Percentiles rank a stretch among this genome's conserved stretches.
These are phyloP conservation scores for Melierax canorus DNA, from an alignment of 2,113 vertebrate genomes.

Conservation along the genomic window DNA sequence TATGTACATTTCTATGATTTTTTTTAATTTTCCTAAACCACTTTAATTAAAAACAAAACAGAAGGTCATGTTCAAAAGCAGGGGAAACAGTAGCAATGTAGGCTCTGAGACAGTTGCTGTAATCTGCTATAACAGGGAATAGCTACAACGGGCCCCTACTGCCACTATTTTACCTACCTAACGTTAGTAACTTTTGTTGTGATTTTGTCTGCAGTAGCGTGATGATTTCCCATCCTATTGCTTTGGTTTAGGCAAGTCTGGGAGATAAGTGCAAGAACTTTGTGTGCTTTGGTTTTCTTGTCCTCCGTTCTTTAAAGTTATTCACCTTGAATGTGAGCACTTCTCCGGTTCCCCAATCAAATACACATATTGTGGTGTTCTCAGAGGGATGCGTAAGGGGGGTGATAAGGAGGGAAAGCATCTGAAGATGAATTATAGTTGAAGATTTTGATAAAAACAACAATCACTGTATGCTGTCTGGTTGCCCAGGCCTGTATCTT, in stretches of 20 bases:
- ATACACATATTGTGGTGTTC: neutral
- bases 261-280: neutral
- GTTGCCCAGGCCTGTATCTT: neutral
- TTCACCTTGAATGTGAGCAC: conserved; percentile 7
- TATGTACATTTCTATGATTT: neutral
- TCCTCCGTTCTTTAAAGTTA: neutral
- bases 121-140: neutral
- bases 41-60: neutral
- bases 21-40: neutral
- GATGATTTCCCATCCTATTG: neutral
- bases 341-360: conserved; percentile 17
- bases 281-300: neutral
- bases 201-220: neutral
- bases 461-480: neutral
- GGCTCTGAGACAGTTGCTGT: neutral
- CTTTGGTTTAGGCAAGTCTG: neutral
- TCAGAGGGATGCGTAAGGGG: neutral
- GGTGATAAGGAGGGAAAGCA: neutral
- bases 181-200: neutral
- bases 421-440: conserved; percentile 49
- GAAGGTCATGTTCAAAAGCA: neutral
- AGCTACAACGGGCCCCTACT: neutral
- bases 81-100: neutral
- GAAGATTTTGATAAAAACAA: neutral
- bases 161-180: neutral